Base-by-base conservation (phyloP, 2,888 invertebrate species). In the Chaetogeoica ovagalla region DNA sequence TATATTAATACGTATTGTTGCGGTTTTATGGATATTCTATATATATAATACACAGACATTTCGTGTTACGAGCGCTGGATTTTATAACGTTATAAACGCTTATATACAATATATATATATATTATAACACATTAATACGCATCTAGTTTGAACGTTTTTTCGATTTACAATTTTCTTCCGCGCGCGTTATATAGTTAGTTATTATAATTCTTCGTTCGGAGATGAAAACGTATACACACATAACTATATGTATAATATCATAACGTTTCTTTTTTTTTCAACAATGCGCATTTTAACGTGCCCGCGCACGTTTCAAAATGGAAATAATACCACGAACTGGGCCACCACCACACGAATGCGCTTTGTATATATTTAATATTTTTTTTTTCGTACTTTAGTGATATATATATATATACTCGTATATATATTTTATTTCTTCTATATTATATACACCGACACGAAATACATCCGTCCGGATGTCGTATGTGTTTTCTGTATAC, bases 381-480 rank as follows among this genome's bases (percentile, higher is more conserved):
- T 48, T 15, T 48, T 48, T 48, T 48, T 48, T 62, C 17, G 8
- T 62, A 30, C 30, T 30, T 30, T 30, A 23, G 17, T 13, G 65
- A 65, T 39, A 21, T 11, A n/a, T 30, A 65, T 39, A n/a, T n/a
- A n/a, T n/a, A n/a, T n/a, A n/a, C n/a, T n/a, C n/a, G n/a, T n/a
- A n/a, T n/a, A n/a, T n/a, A n/a, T n/a, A n/a, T n/a, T n/a, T n/a
- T n/a, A n/a, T 65, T 62, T 62, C 11, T 39, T 39, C n/a, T 65
- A 11, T 39, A 65, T 3, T 48, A 1, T 2, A 11, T 11, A 48
- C 15, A 19, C 39, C 30, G 30, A 30, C n/a, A n/a, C 1, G 30
- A 30, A 30, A 30, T 30, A 65, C 21, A 65, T 65, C 65, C 65
- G 65, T 65, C 65, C 65, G 65, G 65, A 65, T 65, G 65, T 65